Base-by-base conservation (phyloP, 2,888 invertebrate species). In the Aleiodes testaceus region DNA sequence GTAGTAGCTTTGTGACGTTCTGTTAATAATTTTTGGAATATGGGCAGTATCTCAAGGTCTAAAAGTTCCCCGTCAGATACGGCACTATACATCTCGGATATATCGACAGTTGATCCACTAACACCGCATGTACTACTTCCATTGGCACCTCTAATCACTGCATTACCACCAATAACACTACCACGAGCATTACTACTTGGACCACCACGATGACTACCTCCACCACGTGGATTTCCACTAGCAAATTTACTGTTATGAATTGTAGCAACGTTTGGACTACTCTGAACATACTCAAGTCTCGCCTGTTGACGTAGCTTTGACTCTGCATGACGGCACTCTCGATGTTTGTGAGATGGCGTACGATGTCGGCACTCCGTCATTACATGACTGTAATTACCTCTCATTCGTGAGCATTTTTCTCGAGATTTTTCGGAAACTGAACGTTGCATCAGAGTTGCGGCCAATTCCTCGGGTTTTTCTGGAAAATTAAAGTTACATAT, bases 21-120 rank as follows among this genome's bases (percentile, higher is more conserved):
- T 2, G 94, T 95, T 64, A 96, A 90, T n/a, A 96, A 90, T 87
- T 96, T 96, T 82, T 96, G 95, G 89, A 97, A 97, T 85, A 97
- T 97, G 12, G 97, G 97, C 80, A 96, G 88, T 79, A 97, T 96
- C 74, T 95, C 95, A 65, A 93, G 92, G 85, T 96, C 96, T 76
- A 96, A 91, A 11, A 95, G 89, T 84, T 96, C 95, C 0, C 95
- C 94, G 84, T 95, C 95, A 0, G 95, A 95, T 76, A 94, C 93
- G 30, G 94, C 95, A 63, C 93, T 93, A 87, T 92, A 94, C 89
- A 93, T 92, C 80, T 90, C 84, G 14, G 77, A 67, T 42, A 77
- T 53, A 73, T 77, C 74, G 69, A 83, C 82, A 50, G 84, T 80
- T 30, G 86, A 84, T 65, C 82, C 81, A 74, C 82, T 79, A 71